Evolutionary conservation across 1,140 invertebrate genomes (phyloP), one percentile per base, ranked within the genome.

Genomic region (Drosophila pseudoananassae): DNA sequence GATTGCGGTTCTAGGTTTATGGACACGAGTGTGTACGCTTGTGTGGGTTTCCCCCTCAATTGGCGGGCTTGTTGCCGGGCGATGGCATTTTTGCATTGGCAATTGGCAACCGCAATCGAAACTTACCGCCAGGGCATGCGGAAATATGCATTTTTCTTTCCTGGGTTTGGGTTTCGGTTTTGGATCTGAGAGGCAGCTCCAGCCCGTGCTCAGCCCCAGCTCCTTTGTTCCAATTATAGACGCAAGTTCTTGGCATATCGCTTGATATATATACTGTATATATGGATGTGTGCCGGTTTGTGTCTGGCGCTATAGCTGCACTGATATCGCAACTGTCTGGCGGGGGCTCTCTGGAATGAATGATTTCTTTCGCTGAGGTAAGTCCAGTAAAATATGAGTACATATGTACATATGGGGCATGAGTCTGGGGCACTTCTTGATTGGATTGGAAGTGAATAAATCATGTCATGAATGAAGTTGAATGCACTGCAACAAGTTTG

Each of bases 151-250:
- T 68, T 69, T 23, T 69, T 38, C 69, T 43, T 5, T n/a, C n/a
- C 51, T 27, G 14, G 56, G 23, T 40, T 43, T 43, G 14, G 40
- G 40, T 15, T 43, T 8, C 14, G 40, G 10, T 3, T 68, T 69
- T 14, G 12, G 12, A 6, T 38, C 52, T 68, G 40, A 29, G 14
- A 23, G 14, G 25, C 15, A 40, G 45, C 15, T n/a, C 17, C 17
- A 49, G 15, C 55, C 49, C 45, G 29, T 17, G 0, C 9, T 10
- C 55, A 25, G 52, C 29, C 45, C 25, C 81, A 20, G 20, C 20
- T 82, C 79, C 75, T 85, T 88, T 88, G 82, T 82, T 76, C 69
- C 77, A 87, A 88, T 88, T 87, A 87, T 87, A 87, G 82, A 88
- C 78, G 76, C 57, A 55, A 47, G 57, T 46, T 65, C 50, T 59